Evolutionary conservation across 2,797 vertebrate genomes (phyloP).

Genomic region (Apogon hyalosoma): DNA sequence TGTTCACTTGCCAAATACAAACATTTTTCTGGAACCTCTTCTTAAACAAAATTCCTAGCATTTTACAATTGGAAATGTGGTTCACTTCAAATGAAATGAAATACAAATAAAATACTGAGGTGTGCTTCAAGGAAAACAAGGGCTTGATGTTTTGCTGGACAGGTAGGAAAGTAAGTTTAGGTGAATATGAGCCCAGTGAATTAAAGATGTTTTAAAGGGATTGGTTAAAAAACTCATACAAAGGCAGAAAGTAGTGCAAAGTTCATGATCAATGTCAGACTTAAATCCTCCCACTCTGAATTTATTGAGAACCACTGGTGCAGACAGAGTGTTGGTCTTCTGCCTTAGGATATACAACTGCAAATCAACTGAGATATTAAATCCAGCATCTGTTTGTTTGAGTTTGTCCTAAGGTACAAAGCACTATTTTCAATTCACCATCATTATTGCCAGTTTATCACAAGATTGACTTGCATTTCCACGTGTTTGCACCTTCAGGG

Average conservation of each 20-base stretch:
- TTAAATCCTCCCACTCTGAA: not conserved
- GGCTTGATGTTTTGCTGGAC: too few relatives aligned
- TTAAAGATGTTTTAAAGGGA: not conserved
- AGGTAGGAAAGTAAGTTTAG: too few relatives aligned
- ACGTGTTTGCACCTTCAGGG: not conserved
- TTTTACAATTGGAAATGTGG: too few relatives aligned
- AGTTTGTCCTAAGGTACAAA: not conserved
- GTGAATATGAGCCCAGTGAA: too few relatives aligned
- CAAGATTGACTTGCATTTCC: not conserved
- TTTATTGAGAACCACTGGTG: not conserved
- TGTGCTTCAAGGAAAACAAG: too few relatives aligned
- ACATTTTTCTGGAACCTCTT: too few relatives aligned
- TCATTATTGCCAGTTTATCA: not conserved
- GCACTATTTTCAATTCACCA: not conserved
- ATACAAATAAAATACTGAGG: too few relatives aligned
- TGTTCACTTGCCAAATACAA: too few relatives aligned
- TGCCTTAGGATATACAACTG: not conserved
- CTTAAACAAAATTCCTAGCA: too few relatives aligned
- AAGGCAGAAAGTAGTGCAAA: not conserved
- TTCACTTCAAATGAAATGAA: too few relatives aligned
- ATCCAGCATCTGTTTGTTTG: not conserved
- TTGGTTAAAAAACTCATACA: not conserved
- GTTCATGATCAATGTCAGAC: not conserved
- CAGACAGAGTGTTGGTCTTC: not conserved
- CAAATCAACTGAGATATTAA: not conserved